Evolutionary conservation across 2,888 invertebrate genomes (phyloP), one percentile per base, ranked within the genome.

Genomic region (Drosophila kuntzei): DNA sequence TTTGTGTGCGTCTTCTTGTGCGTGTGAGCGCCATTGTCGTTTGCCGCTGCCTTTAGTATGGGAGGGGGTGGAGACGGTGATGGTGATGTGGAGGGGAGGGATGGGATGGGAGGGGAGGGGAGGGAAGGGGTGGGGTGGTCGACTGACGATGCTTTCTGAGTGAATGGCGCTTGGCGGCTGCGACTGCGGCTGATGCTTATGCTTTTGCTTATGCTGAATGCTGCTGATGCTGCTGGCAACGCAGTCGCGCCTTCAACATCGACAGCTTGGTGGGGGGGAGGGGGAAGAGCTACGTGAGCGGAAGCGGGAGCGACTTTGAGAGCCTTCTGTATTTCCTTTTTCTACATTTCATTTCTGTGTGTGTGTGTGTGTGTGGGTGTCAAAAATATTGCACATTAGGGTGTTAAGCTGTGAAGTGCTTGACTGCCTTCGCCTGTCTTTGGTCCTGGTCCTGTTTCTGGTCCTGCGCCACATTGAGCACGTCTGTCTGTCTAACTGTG

Each of bases 391-490:
- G 85, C 89, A 89, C 90, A 89, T 89, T 89, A 83, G 90, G 87
- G 90, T 90, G 90, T 90, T 90, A 91, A 91, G 91, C 90, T 90
- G 90, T 89, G 90, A 91, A 90, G 82, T 87, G 83, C 86, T 82
- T 85, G 80, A 69, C 63, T 75, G 63, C 63, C 61, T 73, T 62
- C 78, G 79, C 60, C 58, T 73, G 62, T 27, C 46, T 51, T 64
- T 39, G 59, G 57, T 55, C 46, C 64, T 64, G 53, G 29, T 62
- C 53, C 50, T 63, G 50, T n/a, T 47, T 12, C 32, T 44, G 41
- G 39, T 61, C 53, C 46, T 63, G 58, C 71, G 54, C 65, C 53
- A 55, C 61, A 49, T 60, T 58, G 57, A 59, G 41, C 66, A 60
- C 46, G 53, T 57, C 72, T 60, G 41, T 34, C 69, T 69, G 63